A percentile compares a stretch with the other conserved stretches of the same genome.
Conservation (phyloP, 2,797 vertebrate species). For the Lagodon rhomboides region DNA sequence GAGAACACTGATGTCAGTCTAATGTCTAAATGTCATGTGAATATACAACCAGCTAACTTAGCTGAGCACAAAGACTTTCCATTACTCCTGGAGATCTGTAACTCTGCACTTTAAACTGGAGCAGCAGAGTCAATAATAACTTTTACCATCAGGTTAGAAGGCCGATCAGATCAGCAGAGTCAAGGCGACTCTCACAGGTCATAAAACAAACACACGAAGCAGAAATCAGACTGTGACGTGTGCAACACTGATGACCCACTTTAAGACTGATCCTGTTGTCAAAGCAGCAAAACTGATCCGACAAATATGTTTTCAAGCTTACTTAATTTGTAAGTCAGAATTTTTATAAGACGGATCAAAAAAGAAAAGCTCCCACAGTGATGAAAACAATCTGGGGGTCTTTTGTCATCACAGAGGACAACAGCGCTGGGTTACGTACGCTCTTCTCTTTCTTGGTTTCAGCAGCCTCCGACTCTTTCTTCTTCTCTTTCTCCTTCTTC, state of each 20-base stretch:
- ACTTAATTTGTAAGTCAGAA: no score
- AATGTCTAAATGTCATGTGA: background rate
- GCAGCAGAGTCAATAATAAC: constrained; percentile 27
- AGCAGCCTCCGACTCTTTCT: constrained; percentile 88
- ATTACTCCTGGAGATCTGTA: background rate
- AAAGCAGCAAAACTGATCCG: background rate
- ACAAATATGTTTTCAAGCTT: background rate
- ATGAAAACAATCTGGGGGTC: background rate
- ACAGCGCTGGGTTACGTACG: constrained; percentile 64
- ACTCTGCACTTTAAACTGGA: constrained; percentile 24
- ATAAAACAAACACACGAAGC: constrained; percentile 18
- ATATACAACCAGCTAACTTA: background rate
- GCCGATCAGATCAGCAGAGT: constrained; percentile 8
- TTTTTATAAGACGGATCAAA: background rate
- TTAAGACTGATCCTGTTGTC: background rate
- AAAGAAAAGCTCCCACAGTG: background rate
- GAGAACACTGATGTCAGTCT: background rate
- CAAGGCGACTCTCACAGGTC: background rate
- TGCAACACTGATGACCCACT: background rate
- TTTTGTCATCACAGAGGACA: background rate
- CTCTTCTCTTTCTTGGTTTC: constrained; percentile 94
- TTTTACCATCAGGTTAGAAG: constrained; percentile 6
- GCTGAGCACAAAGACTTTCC: background rate
- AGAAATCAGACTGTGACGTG: background rate
- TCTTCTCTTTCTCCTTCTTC: constrained; percentile 91